phyloP scores from a whole-genome alignment of 2,113 vertebrate species.

The Hippocampus barbouri region DNA sequence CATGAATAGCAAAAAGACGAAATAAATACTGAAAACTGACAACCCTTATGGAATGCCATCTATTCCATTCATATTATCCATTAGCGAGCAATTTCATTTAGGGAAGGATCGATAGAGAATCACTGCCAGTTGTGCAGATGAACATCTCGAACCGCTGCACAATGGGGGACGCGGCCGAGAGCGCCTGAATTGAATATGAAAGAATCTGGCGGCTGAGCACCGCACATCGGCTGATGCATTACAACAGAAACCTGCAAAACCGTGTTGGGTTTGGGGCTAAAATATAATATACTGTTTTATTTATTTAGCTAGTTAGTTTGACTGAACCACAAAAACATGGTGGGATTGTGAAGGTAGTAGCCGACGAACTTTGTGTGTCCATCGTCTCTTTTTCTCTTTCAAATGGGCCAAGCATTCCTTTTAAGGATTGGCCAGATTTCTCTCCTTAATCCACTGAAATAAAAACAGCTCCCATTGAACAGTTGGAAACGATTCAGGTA shows the following conservation, averaged over 20 bases:
- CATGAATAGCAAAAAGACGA: background rate
- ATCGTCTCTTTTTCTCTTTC: background rate
- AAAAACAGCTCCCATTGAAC: constrained; percentile 38
- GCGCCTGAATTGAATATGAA: too few relatives aligned
- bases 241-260: too few relatives aligned
- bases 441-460: constrained; percentile 1
- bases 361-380: background rate
- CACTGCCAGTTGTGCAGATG: too few relatives aligned
- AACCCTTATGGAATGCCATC: background rate
- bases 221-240: too few relatives aligned
- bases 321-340: background rate
- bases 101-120: too few relatives aligned
- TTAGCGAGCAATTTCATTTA: too few relatives aligned
- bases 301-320: background rate
- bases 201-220: too few relatives aligned
- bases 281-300: too few relatives aligned
- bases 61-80: too few relatives aligned
- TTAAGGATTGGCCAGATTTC: background rate
- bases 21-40: background rate
- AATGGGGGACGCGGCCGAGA: too few relatives aligned
- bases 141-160: too few relatives aligned
- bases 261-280: too few relatives aligned
- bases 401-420: constrained; percentile 22
- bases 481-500: constrained; percentile 34
- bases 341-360: background rate